Conservation (phyloP, 1,140 invertebrate genomes). For the Uloborus diversus region DNA sequence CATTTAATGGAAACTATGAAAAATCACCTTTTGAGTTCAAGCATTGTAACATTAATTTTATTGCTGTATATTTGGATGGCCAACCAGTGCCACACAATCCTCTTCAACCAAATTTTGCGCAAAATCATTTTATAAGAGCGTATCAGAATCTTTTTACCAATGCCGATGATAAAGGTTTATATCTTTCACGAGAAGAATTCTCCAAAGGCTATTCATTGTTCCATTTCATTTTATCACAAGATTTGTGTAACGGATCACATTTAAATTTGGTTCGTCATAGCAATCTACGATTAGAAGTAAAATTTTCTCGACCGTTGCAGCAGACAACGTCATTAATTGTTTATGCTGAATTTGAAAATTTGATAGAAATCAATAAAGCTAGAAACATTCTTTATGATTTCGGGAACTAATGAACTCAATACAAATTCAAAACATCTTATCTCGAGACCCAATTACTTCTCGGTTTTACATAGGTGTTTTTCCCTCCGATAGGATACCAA, state of each 20-base stretch:
- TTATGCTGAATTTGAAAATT: background rate
- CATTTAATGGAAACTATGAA: constrained; percentile 6
- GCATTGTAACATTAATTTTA: background rate
- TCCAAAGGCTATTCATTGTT: background rate
- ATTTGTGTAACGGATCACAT: background rate
- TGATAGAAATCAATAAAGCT: constrained; percentile 7
- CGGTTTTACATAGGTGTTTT: background rate
- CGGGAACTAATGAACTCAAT: background rate
- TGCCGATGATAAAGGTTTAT: background rate
- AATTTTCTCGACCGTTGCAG: background rate
- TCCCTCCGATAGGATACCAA: background rate
- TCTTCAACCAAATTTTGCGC: background rate
- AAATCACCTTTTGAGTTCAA: constrained; percentile 18
- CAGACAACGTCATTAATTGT: background rate
- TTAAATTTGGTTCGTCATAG: background rate
- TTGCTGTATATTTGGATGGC: background rate
- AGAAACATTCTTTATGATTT: constrained; percentile 3
- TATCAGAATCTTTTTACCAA: background rate
- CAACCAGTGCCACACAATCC: background rate
- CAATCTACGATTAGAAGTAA: background rate
- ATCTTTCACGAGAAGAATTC: background rate
- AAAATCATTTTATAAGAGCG: constrained; percentile 3
- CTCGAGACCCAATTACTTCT: background rate
- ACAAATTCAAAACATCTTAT: background rate
- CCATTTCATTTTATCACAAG: background rate